Evolutionary conservation across 2,888 invertebrate genomes (phyloP).

Genomic region (Lycia hirtaria): DNA sequence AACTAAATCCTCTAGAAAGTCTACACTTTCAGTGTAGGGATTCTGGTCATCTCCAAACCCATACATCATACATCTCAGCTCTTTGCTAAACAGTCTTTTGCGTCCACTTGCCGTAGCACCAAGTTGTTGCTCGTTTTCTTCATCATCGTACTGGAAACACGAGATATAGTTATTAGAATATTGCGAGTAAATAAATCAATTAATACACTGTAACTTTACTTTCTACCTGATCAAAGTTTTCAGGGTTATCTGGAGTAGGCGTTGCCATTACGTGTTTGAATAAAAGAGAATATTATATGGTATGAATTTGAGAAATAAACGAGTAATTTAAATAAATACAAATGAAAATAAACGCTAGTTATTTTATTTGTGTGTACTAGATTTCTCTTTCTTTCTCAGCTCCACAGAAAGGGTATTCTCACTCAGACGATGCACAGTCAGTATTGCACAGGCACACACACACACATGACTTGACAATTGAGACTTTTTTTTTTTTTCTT

Average conservation of each 20-base stretch:
- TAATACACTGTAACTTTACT: background rate
- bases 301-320: too few species aligned
- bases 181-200: background rate
- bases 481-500: too few species aligned
- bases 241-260: conserved; percentile 65
- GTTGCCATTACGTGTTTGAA: conserved; percentile 59
- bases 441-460: too few species aligned
- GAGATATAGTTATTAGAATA: too few species aligned
- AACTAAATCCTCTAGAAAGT: conserved; percentile 98
- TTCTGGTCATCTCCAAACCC: conserved; percentile 99
- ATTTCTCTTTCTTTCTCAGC: too few species aligned
- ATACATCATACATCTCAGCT: conserved; percentile 99
- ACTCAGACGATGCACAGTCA: too few species aligned
- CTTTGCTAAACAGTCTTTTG: conserved; percentile 95
- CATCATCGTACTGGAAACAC: conserved; percentile 81
- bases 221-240: conserved; percentile 75
- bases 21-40: conserved; percentile 99
- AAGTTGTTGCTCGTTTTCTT: conserved; percentile 88
- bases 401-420: too few species aligned
- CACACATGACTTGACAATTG: too few species aligned
- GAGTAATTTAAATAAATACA: too few species aligned
- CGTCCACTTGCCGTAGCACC: conserved; percentile 89
- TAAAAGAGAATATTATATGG: too few species aligned
- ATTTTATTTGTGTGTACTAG: too few species aligned
- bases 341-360: too few species aligned